A percentile compares a stretch with the other conserved stretches of the same genome.
phyloP scores from a whole-genome alignment of 2,113 vertebrate species.

The Gambusia affinis region DNA sequence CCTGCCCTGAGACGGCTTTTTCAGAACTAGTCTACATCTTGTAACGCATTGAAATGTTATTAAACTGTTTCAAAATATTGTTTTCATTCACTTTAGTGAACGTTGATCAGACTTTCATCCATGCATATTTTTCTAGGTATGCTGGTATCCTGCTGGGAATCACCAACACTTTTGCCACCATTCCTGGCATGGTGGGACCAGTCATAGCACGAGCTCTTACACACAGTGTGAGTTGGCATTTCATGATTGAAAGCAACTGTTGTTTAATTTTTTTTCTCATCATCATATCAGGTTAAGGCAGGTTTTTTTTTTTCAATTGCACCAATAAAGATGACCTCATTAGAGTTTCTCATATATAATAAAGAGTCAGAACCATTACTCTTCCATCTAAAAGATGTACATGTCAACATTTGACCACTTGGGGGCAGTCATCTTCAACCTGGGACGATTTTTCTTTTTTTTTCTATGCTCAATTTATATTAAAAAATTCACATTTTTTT shows the following conservation, averaged over 20 bases:
- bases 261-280: background rate
- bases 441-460: no score
- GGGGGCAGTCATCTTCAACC: slow-evolving; percentile 12
- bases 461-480: no score
- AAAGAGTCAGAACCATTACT: background rate
- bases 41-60: background rate
- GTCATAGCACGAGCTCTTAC: slow-evolving; percentile 91
- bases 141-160: slow-evolving; percentile 96
- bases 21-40: background rate
- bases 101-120: background rate
- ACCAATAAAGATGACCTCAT: background rate
- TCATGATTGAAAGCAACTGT: background rate
- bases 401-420: slow-evolving; percentile 20
- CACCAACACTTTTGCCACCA: slow-evolving; percentile 96
- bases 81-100: background rate
- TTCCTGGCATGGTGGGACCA: slow-evolving; percentile 96
- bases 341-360: background rate
- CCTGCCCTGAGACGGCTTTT: no score
- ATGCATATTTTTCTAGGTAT: slow-evolving; percentile 78
- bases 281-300: background rate
- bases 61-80: no score
- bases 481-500: no score
- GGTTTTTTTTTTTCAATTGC: background rate
- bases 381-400: slow-evolving; percentile 18
- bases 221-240: slow-evolving; percentile 82